Conservation (phyloP, 2,797 vertebrate genomes). For the Amblyraja radiata region DNA sequence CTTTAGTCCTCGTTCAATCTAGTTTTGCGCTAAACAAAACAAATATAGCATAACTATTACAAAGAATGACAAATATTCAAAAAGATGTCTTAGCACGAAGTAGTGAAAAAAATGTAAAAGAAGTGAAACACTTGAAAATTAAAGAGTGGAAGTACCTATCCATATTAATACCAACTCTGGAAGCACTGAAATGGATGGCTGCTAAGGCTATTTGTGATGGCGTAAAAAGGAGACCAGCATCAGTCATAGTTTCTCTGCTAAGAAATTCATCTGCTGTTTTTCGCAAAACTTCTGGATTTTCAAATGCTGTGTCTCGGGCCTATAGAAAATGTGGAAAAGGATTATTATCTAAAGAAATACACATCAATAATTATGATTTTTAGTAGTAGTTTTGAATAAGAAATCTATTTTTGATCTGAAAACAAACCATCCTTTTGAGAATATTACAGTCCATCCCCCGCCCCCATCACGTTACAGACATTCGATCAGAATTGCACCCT, state of each 20-base stretch:
- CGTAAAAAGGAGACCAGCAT: constrained; percentile 79
- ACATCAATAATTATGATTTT: neutral
- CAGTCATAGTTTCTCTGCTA: constrained; percentile 73
- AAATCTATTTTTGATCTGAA: neutral
- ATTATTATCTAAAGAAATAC: neutral
- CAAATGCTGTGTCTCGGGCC: constrained; percentile 81
- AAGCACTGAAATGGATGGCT: constrained; percentile 78
- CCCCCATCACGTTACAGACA: too few species aligned
- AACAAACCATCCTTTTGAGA: neutral
- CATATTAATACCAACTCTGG: constrained; percentile 79
- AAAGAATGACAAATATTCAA: neutral
- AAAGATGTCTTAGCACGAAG: neutral
- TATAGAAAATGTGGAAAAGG: constrained; percentile 48
- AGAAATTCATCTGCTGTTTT: constrained; percentile 89
- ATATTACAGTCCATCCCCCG: too few species aligned
- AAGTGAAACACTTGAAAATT: neutral
- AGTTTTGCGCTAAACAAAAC: neutral
- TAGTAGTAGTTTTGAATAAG: neutral
- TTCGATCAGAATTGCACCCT: too few species aligned
- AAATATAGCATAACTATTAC: neutral
- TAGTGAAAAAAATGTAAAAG: neutral
- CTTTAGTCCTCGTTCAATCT: neutral
- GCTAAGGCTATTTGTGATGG: constrained; percentile 87
- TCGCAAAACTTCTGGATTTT: constrained; percentile 85
- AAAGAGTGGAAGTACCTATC: constrained; percentile 69